Evolutionary conservation across 2,797 vertebrate genomes (phyloP).

Genomic region (Mycteria americana): DNA sequence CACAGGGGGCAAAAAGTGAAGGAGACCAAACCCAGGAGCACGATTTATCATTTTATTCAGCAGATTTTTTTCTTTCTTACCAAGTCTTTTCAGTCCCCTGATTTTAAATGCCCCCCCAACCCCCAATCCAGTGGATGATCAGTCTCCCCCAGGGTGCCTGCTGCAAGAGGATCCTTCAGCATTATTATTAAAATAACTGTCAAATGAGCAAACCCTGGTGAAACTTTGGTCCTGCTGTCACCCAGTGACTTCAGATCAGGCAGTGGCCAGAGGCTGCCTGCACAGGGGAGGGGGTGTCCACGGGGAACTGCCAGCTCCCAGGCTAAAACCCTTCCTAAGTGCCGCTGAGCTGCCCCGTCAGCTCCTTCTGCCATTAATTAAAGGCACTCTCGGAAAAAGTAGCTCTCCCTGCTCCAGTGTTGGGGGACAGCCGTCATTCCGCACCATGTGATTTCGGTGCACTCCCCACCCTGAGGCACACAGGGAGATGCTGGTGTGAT

Average conservation of each 20-base stretch:
- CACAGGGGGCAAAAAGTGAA: neutral
- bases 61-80: neutral
- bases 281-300: neutral
- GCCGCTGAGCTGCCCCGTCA: neutral
- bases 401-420: neutral
- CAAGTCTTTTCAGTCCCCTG: neutral
- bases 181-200: slow-evolving; percentile 29
- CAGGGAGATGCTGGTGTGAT: neutral
- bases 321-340: neutral
- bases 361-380: neutral
- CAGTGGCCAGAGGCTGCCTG: neutral
- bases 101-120: neutral
- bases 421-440: neutral
- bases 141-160: neutral
- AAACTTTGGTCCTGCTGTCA: neutral
- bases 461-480: neutral
- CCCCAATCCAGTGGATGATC: neutral
- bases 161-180: neutral
- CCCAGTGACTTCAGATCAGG: neutral
- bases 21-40: neutral
- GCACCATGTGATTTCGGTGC: neutral
- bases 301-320: neutral
- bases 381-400: neutral
- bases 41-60: neutral
- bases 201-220: neutral